Conservation (phyloP, 2,113 vertebrate genomes). For the Emydura subglobosa region DNA sequence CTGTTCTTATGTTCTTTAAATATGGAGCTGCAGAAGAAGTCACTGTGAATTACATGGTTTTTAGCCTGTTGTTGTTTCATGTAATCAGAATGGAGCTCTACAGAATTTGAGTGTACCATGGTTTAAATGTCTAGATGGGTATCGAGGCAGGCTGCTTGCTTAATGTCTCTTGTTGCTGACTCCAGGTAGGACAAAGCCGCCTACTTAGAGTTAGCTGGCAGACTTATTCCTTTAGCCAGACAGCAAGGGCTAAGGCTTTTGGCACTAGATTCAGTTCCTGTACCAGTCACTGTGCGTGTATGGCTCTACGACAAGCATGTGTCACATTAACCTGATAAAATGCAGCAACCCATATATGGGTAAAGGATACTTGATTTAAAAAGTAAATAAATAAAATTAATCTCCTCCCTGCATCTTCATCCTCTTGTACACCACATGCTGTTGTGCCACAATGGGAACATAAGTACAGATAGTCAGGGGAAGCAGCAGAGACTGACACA, state of each 20-base stretch:
- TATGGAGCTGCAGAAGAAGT: fast-evolving
- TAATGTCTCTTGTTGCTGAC: neutral
- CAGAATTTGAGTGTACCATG: neutral
- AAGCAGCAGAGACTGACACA: neutral
- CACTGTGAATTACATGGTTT: neutral
- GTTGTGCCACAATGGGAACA: neutral
- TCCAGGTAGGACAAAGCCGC: neutral
- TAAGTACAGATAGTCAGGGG: neutral
- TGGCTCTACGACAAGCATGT: neutral
- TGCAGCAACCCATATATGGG: neutral
- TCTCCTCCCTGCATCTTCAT: neutral
- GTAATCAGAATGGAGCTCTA: neutral
- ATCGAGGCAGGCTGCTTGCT: neutral
- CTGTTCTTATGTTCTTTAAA: neutral
- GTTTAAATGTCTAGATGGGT: neutral
- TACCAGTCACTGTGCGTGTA: neutral
- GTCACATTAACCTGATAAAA: neutral
- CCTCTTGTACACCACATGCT: neutral
- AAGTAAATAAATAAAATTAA: neutral
- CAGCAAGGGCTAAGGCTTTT: neutral
- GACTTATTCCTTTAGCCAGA: neutral
- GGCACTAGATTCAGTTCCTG: neutral
- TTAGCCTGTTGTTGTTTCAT: neutral
- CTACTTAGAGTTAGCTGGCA: neutral
- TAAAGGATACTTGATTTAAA: neutral